Conservation (phyloP, 2,797 vertebrate species). For the Sebastes vulpes region DNA sequence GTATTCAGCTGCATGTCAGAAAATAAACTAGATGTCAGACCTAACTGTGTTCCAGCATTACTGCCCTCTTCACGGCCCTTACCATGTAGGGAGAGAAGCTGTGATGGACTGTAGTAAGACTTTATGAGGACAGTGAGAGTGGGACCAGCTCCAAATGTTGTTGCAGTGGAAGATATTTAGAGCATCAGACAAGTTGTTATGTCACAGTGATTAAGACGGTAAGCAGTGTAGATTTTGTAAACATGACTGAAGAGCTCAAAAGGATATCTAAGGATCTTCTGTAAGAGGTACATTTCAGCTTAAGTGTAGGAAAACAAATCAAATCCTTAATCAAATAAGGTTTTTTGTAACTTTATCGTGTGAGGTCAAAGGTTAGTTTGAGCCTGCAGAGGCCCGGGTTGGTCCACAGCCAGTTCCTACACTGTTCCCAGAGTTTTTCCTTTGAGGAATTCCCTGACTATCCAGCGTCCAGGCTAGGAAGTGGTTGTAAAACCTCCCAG, state of each 20-base stretch:
- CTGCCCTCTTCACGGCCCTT: conserved; percentile 39
- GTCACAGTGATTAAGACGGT: conserved; percentile 1
- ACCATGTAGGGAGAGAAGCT: conserved; percentile 73
- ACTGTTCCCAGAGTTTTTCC: conserved; percentile 58
- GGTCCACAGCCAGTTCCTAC: conserved; percentile 43
- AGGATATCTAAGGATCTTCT: conserved; percentile 8
- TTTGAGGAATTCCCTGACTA: conserved; percentile 29
- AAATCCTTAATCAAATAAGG: neutral
- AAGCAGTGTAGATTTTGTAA: neutral
- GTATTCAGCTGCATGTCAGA: neutral
- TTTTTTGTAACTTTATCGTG: conserved; percentile 19
- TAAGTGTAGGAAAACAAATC: neutral
- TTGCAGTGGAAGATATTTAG: conserved; percentile 30
- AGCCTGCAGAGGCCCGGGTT: conserved; percentile 27
- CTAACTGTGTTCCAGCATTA: conserved; percentile 25
- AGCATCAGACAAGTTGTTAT: conserved; percentile 21
- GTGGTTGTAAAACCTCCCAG: conserved; percentile 48
- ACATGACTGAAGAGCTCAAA: neutral
- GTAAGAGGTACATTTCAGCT: neutral
- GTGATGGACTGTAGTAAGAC: conserved; percentile 11
- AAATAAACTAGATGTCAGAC: conserved; percentile 33
- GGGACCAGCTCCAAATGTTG: conserved; percentile 46
- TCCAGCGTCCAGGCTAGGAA: conserved; percentile 36
- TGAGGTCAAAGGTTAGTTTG: conserved; percentile 37
- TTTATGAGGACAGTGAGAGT: conserved; percentile 42